Percentiles rank a stretch among this genome's conserved stretches.
These are phyloP conservation scores for Acanthosepion pharaonis DNA, from an alignment of 2,888 invertebrate genomes.

Conservation along the genomic window DNA sequence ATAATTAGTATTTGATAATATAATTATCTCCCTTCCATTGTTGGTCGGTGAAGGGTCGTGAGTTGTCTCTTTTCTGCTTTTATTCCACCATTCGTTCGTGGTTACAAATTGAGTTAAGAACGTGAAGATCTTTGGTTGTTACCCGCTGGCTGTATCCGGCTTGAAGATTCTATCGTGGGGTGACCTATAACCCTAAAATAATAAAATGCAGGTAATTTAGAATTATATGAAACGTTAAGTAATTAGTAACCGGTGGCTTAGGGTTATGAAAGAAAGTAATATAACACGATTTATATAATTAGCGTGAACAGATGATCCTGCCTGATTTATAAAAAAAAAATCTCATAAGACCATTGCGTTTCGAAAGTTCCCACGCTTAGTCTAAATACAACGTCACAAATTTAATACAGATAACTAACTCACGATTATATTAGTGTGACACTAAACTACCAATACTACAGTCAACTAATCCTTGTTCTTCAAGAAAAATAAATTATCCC, in stretches of 20 bases:
- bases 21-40: not conserved
- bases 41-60: not conserved
- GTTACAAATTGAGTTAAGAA: not conserved
- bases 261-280: not conserved
- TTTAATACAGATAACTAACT: too few species aligned
- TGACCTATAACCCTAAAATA: not conserved
- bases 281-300: not conserved
- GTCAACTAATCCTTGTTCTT: too few species aligned
- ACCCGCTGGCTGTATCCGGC: not conserved
- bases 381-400: too few species aligned
- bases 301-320: not conserved
- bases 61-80: not conserved
- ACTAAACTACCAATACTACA: too few species aligned
- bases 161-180: too few species aligned
- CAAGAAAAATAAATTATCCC: too few species aligned
- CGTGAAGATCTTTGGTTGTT: not conserved
- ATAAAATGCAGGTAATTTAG: not conserved
- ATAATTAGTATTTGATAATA: not conserved
- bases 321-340: too few species aligned
- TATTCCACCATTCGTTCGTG: not conserved
- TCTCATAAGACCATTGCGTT: too few species aligned
- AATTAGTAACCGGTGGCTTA: not conserved
- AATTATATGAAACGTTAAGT: not conserved
- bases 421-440: too few species aligned
- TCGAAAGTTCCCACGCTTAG: too few species aligned